Evolutionary conservation across 2,113 vertebrate genomes (phyloP), one percentile per base, ranked within the genome.

Genomic region (Tiliqua scincoides): DNA sequence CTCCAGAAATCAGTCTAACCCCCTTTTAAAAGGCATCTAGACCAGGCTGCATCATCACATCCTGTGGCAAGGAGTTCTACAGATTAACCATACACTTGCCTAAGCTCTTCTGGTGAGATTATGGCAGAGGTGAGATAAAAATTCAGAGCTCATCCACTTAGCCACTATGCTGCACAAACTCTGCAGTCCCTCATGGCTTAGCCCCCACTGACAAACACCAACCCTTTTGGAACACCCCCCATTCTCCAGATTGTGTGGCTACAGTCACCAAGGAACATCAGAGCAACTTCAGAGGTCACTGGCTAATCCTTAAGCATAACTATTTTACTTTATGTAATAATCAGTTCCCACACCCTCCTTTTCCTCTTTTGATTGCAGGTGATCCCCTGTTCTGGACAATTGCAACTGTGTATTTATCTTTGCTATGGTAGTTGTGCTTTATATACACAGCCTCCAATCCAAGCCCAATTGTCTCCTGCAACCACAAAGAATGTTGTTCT

Each of bases 401-500:
- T 20, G 89, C 84, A 37, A 84, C 61, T 79, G 62, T 54, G 62
- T 43, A 30, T 67, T 82, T 87, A 91, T 78, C 87, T 94, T 93
- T 89, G 79, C 87, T 89, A 87, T 73, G 74, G 90, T 86, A 89
- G 87, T 88, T 86, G 23, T 0, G 21, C 91, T 95, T 89, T 93
- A 89, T 93, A 89, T 52, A 93, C n/a, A 0, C 11, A 92, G 68
- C 83, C 85, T 91, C 85, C 88, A 85, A 88, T 90, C 88, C 70
- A 89, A 35, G 89, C 94, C 93, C 89, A 90, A 92, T 91, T 88
- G 79, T 91, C 88, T 92, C 90, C 93, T 94, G 89, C 67, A 89
- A 91, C 89, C 91, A 94, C 91, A 93, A 94, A 93, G 87, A 91
- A 93, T 78, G 89, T 91, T 91, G 88, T 92, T 78, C 86, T 89